Evolutionary conservation across 2,888 invertebrate genomes (phyloP).

Genomic region (Drosophila parthenogenetica): DNA sequence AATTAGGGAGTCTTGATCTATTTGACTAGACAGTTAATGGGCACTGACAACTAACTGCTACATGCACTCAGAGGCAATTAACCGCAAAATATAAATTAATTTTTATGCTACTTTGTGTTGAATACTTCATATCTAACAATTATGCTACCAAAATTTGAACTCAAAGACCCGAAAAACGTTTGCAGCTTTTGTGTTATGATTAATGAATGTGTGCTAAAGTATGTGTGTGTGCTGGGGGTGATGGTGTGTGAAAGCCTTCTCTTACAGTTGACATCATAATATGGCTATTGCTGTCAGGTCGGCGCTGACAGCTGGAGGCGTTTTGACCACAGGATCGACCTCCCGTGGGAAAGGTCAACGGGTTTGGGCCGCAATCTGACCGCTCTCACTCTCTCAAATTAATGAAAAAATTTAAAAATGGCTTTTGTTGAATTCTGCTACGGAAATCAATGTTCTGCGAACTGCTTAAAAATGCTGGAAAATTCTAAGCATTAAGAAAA

Average conservation of each 20-base stretch:
- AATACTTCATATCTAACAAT: slow-evolving; percentile 62
- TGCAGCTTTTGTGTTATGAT: slow-evolving; percentile 61
- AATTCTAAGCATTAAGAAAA: slow-evolving; percentile 5
- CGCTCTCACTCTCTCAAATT: slow-evolving; percentile 17
- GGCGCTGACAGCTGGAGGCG: slow-evolving; percentile 59
- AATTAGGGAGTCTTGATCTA: neutral
- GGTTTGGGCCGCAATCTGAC: slow-evolving; percentile 31
- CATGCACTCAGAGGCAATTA: slow-evolving; percentile 64
- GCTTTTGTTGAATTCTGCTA: slow-evolving; percentile 30
- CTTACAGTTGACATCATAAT: slow-evolving; percentile 74
- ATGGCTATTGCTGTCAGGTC: slow-evolving; percentile 65
- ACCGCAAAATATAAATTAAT: slow-evolving; percentile 60
- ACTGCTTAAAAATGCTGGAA: neutral
- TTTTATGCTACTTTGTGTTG: slow-evolving; percentile 33
- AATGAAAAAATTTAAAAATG: slow-evolving; percentile 63
- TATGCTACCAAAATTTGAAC: slow-evolving; percentile 59
- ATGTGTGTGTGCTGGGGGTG: slow-evolving; percentile 14
- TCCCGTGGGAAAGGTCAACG: slow-evolving; percentile 44
- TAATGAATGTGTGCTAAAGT: slow-evolving; percentile 58
- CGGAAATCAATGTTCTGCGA: slow-evolving; percentile 38
- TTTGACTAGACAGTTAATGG: neutral
- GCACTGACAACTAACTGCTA: neutral
- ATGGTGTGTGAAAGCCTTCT: slow-evolving; percentile 17
- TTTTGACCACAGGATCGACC: slow-evolving; percentile 31
- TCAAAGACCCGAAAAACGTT: slow-evolving; percentile 31